Conservation (phyloP, 2,797 vertebrate genomes). For the Tokudaia muenninki region DNA sequence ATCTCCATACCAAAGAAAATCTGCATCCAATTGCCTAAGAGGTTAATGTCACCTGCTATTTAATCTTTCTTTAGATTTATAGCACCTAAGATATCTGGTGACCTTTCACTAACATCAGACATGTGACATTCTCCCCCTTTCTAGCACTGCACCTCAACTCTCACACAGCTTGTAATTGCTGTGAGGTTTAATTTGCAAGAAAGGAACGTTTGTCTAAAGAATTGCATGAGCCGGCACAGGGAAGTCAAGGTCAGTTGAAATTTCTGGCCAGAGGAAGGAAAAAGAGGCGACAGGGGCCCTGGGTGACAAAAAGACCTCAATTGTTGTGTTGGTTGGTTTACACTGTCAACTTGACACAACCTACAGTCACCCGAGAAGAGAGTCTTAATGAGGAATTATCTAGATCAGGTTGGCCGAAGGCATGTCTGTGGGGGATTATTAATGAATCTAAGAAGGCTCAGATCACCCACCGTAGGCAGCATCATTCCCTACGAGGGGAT, state of each 20-base stretch:
- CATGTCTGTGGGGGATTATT: neutral
- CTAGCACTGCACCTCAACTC: neutral
- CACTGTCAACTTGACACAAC: neutral
- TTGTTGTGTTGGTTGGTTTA: neutral
- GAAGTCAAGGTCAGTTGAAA: neutral
- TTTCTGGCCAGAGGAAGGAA: neutral
- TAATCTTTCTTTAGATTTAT: neutral
- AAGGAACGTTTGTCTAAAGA: constrained; percentile 10
- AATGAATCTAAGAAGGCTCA: neutral
- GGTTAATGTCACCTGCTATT: neutral
- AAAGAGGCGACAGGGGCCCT: neutral
- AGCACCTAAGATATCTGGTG: neutral
- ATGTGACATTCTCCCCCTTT: neutral
- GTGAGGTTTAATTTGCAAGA: neutral
- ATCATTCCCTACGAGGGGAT: neutral
- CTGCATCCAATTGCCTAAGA: neutral
- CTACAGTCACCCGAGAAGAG: neutral
- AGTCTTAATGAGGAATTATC: neutral
- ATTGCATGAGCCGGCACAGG: neutral
- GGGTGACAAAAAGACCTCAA: neutral
- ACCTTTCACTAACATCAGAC: neutral
- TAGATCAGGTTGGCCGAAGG: neutral
- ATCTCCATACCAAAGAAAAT: neutral
- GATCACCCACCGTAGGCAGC: neutral
- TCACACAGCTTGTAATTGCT: neutral